phyloP scores from a whole-genome alignment of 2,888 invertebrate species.

The Lithodes maja region DNA sequence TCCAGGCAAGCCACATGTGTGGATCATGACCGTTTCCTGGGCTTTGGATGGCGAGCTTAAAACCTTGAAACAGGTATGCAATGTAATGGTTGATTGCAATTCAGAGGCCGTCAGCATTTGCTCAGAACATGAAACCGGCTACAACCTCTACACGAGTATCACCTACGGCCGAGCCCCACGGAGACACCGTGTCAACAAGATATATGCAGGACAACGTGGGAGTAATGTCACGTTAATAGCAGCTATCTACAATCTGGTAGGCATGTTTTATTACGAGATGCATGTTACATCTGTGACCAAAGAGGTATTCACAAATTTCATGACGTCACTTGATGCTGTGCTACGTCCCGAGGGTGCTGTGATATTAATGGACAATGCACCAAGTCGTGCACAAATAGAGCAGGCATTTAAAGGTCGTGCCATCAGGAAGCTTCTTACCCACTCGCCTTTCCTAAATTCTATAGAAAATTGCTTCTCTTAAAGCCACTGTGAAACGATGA shows the following conservation, averaged over 20 bases:
- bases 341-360: neutral
- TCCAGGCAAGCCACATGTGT: neutral
- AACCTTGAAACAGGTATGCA: slow-evolving; percentile 1
- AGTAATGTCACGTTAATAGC: neutral
- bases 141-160: neutral
- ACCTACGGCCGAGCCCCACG: neutral
- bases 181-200: slow-evolving; percentile 12
- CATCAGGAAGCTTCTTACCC: neutral
- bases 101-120: neutral
- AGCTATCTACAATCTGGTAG: slow-evolving; percentile 9
- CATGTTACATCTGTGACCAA: slow-evolving; percentile 17
- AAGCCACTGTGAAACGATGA: too few relatives aligned
- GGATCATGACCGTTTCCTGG: neutral
- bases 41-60: slow-evolving; percentile 24
- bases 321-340: slow-evolving; percentile 8
- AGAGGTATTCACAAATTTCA: neutral
- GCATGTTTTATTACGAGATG: neutral
- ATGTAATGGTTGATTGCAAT: neutral
- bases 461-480: neutral
- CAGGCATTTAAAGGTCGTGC: neutral
- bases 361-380: neutral
- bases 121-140: neutral
- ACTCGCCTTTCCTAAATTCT: slow-evolving; percentile 8
- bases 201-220: neutral
- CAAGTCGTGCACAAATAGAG: neutral